A percentile compares a stretch with the other conserved stretches of the same genome.
Conservation (phyloP, 2,888 invertebrate species). For the Coleophora flavipennella region DNA sequence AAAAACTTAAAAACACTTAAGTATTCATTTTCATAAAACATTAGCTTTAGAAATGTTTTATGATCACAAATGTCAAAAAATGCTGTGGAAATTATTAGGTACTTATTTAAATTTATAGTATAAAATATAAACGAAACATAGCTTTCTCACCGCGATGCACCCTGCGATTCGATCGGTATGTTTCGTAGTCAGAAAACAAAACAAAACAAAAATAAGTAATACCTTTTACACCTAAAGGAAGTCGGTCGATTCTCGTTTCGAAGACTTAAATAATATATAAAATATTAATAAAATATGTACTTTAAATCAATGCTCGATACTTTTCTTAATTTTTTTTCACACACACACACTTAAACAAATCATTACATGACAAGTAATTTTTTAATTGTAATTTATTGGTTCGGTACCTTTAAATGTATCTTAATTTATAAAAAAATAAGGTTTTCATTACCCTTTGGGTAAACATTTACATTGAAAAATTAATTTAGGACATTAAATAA, state of each 20-base stretch:
- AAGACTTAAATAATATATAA: slow-evolving; percentile 34
- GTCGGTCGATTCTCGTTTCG: slow-evolving; percentile 66
- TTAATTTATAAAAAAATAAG: too few relatives aligned
- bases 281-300: background rate
- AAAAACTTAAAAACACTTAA: slow-evolving; percentile 18
- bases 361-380: background rate
- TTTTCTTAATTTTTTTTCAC: slow-evolving; percentile 33
- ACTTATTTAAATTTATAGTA: too few relatives aligned
- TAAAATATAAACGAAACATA: slow-evolving; percentile 26
- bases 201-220: slow-evolving; percentile 3
- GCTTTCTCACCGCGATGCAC: slow-evolving; percentile 48
- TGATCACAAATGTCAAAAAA: too few relatives aligned
- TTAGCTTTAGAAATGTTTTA: too few relatives aligned
- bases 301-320: slow-evolving; percentile 50
- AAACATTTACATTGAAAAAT: too few relatives aligned
- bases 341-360: slow-evolving; percentile 10
- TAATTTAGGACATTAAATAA: too few relatives aligned
- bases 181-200: slow-evolving; percentile 25
- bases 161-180: slow-evolving; percentile 41
- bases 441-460: too few relatives aligned
- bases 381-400: too few relatives aligned
- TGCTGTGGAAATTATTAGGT: too few relatives aligned
- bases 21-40: slow-evolving; percentile 24
- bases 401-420: too few relatives aligned
- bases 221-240: slow-evolving; percentile 36